A percentile compares a stretch with the other conserved stretches of the same genome.
These are phyloP conservation scores for Brachynemurus nebulosus DNA, from an alignment of 2,888 invertebrate species.

Conservation along the genomic window DNA sequence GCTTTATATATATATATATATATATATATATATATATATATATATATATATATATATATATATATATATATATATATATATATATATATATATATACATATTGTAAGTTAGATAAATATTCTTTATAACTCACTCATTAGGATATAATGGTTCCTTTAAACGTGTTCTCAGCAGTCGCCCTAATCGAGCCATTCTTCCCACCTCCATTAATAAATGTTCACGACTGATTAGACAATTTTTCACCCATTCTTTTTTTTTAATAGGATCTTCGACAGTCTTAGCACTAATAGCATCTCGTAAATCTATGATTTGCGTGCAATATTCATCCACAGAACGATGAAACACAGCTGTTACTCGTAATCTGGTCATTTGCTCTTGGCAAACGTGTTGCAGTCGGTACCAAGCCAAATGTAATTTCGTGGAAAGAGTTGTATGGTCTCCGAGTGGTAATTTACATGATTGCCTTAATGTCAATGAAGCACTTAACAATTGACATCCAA, in stretches of 20 bases:
- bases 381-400: slow-evolving; percentile 51
- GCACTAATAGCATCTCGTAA: slow-evolving; percentile 41
- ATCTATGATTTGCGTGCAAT: slow-evolving; percentile 45
- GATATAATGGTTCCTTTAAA: slow-evolving; percentile 44
- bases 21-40: too few relatives aligned
- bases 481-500: slow-evolving; percentile 63
- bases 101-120: too few relatives aligned
- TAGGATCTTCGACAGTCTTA: slow-evolving; percentile 31
- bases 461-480: slow-evolving; percentile 58
- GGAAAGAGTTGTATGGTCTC: slow-evolving; percentile 40
- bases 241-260: slow-evolving; percentile 32
- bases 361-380: slow-evolving; percentile 62
- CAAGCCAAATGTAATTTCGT: slow-evolving; percentile 48
- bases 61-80: too few relatives aligned
- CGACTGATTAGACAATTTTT: slow-evolving; percentile 42
- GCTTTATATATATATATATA: too few relatives aligned
- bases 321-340: slow-evolving; percentile 51
- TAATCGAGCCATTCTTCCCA: slow-evolving; percentile 55
- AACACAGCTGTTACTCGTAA: slow-evolving; percentile 63
- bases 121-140: slow-evolving; percentile 7
- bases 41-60: too few relatives aligned
- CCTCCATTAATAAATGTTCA: slow-evolving; percentile 52
- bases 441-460: slow-evolving; percentile 49
- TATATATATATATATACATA: too few relatives aligned
- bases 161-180: slow-evolving; percentile 52